Conservation (phyloP, 1,140 invertebrate genomes). For the Brachystomella parvula region DNA sequence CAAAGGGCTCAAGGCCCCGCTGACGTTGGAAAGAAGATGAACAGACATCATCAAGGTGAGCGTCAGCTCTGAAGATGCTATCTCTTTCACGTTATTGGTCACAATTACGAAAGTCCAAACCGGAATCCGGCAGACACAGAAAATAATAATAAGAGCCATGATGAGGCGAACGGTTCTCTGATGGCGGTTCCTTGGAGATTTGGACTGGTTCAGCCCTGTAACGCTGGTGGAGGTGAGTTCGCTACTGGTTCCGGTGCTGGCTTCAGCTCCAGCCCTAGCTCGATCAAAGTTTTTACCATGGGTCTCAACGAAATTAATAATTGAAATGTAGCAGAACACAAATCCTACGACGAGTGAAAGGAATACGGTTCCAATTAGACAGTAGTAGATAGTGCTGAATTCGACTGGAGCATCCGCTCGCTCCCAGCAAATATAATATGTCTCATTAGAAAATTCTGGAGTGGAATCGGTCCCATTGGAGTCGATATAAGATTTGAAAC, state of each 20-base stretch:
- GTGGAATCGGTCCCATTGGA: neutral
- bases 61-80: neutral
- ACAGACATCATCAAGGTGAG: slow-evolving; percentile 8
- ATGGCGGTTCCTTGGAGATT: slow-evolving; percentile 4
- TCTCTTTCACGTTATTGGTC: neutral
- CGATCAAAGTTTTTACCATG: slow-evolving; percentile 8
- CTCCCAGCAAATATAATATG: slow-evolving; percentile 14
- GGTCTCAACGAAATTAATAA: slow-evolving; percentile 24
- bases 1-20: slow-evolving; percentile 28
- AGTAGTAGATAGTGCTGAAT: neutral
- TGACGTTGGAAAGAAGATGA: slow-evolving; percentile 23
- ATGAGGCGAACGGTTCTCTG: slow-evolving; percentile 20
- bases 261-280: neutral
- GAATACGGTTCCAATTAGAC: slow-evolving; percentile 7
- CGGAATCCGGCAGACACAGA: slow-evolving; percentile 22
- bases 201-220: neutral
- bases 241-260: neutral
- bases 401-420: neutral
- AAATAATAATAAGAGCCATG: slow-evolving; percentile 15
- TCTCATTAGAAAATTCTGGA: neutral
- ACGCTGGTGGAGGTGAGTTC: neutral
- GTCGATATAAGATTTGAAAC: neutral
- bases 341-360: slow-evolving; percentile 13
- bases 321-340: slow-evolving; percentile 30
- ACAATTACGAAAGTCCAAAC: slow-evolving; percentile 24